Base-by-base conservation (phyloP, 2,797 vertebrate species). In the Valencia hispanica region DNA sequence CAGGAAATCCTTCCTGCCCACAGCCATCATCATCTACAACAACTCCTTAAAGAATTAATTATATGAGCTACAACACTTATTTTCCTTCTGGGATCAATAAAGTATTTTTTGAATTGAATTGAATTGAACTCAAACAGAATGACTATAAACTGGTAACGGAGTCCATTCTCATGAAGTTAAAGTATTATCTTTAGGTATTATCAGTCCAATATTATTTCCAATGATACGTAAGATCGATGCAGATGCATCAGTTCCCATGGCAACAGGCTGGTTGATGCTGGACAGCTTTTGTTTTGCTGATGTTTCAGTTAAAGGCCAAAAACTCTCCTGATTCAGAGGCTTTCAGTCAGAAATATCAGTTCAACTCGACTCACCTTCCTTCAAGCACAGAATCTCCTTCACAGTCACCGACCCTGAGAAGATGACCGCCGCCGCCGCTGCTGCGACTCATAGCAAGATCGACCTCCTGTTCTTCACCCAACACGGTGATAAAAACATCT, bases 301-400 rank as follows among this genome's bases (percentile, higher is more conserved):
- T 43, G 20, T n/a, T 43, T 43, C 22, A 25, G 39, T n/a, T 68
- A n/a, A 68, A 68, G 25, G 41, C 22, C 22, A 14, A 14, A n/a
- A 20, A 22, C 32, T 34, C 63, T 11, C 15, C 8, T 63, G 27
- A 63, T 36, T 32, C 14, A 36, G 30, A n/a, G 6, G 59, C 3
- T 3, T 39, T 39, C 25, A 4, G 25, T 66, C 63, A 39, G 20
- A 34, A 41, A 25, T 36, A 66, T 66, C 34, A 25, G 34, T 1
- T 39, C 63, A 39, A 4, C 36, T 9, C 3, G 6, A 3, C 63
- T 66, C 61, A 63, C 30, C 70, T 55, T 48, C 61, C 30, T 45
- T 80, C 80, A 1, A 39, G 22, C 6, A 25, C 17, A 61, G 77
- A 87, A 81, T 47, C 75, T 1, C 47, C 18, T 55, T 55, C 25